Evolutionary conservation across 1,140 invertebrate species (phyloP), one percentile per base, ranked within the genome.

Genomic region (Zaprionus ghesquierei): DNA sequence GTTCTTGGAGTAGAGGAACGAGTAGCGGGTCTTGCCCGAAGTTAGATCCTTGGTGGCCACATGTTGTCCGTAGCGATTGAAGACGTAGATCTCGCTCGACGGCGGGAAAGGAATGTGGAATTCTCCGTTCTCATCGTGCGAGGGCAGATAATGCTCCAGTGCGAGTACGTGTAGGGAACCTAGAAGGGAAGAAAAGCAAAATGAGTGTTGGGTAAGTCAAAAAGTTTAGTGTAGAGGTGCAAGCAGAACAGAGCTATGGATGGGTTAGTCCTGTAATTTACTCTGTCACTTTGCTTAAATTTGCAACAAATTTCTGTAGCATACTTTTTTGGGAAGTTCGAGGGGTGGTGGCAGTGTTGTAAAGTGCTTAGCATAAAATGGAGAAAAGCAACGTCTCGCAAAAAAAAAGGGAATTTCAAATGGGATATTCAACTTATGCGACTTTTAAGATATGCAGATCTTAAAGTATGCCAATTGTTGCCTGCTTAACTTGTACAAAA

Each of bases 1-100:
- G 84, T 99, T 99, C 90, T 99, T 98, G 18, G 96, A 98, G 92
- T 99, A 99, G 1, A 98, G 94, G 93, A 99, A 99, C 25, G 97
- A 97, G 92, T 99, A 99, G 81, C 97, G 94, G 0, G 96, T 96
- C 93, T 97, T 97, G 23, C 97, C 97, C 0, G 98, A 98, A 38
- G 98, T 96, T 41, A 99, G 93, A 92, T 98, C 97, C 91, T 97
- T 97, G 0, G 98, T 99, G 3, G 96, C 95, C 20, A 97, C 96
- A 91, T 99, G 98, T 92, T 99, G 98, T 0, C 98, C 98, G 89
- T 98, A 98, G 10, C 96, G 94, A 92, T 97, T 97, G 91, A 99
- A 99, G 0, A 98, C 95, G 85, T 98, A 99, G 31, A 99, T 94
- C 93, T 99, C 98, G 74, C 97, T 96, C 0, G 97, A 96, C 0